A percentile compares a stretch with the other conserved stretches of the same genome.
Evolutionary conservation across 2,888 invertebrate species (phyloP).

Genomic region (Nomada ruficornis): DNA sequence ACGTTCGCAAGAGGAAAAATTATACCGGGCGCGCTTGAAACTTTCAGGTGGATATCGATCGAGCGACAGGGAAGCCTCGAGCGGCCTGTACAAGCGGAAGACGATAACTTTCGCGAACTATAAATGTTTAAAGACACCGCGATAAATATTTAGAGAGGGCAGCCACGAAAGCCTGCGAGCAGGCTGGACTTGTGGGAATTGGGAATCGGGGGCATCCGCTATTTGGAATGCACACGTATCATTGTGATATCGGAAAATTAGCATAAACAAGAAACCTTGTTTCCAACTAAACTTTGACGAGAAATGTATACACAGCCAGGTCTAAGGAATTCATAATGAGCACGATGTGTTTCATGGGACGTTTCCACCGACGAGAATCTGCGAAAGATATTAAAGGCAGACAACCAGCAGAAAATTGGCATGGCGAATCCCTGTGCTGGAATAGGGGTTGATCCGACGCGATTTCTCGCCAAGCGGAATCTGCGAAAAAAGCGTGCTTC

Average conservation of each 20-base stretch:
- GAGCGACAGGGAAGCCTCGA: neutral
- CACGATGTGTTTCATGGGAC: neutral
- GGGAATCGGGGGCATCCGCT: neutral
- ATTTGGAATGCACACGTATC: neutral
- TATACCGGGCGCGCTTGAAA: constrained; percentile 13
- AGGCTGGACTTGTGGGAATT: neutral
- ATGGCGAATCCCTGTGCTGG: constrained; percentile 3
- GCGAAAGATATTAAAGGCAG: neutral
- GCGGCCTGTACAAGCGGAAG: neutral
- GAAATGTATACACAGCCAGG: too few relatives aligned
- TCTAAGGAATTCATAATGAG: neutral
- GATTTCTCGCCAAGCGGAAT: constrained; percentile 13
- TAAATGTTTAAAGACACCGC: constrained; percentile 10
- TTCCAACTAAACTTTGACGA: too few relatives aligned
- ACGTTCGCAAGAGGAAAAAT: constrained; percentile 23
- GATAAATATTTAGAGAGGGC: constrained; percentile 14
- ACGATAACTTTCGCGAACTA: constrained; percentile 8
- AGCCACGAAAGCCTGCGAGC: too few relatives aligned
- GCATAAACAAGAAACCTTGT: too few relatives aligned
- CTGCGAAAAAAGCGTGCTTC: constrained; percentile 18
- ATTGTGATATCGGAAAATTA: too few relatives aligned
- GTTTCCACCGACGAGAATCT: neutral
- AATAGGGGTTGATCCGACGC: constrained; percentile 7
- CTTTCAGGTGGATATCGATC: constrained; percentile 10
- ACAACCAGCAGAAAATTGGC: constrained; percentile 18